Evolutionary conservation across 2,797 vertebrate species (phyloP).

Genomic region (Lates japonicus): DNA sequence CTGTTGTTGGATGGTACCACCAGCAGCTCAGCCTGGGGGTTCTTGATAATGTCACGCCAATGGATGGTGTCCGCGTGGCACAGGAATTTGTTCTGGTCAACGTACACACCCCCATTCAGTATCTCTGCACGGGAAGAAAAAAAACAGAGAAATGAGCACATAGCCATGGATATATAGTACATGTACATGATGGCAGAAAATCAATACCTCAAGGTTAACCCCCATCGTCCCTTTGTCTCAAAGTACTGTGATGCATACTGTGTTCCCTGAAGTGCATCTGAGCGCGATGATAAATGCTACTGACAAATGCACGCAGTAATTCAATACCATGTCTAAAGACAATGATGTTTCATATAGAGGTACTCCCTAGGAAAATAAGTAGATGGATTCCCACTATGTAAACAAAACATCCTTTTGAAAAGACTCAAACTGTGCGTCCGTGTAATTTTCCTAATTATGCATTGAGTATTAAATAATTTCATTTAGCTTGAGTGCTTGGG

Average conservation of each 20-base stretch:
- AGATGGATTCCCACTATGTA: constrained; percentile 37
- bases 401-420: constrained; percentile 22
- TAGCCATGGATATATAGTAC: constrained; percentile 50
- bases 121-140: constrained; percentile 88
- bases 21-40: constrained; percentile 94
- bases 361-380: constrained; percentile 24
- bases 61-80: constrained; percentile 98
- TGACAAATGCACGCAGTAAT: constrained; percentile 75
- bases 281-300: constrained; percentile 78
- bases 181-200: constrained; percentile 71
- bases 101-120: constrained; percentile 95
- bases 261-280: constrained; percentile 66
- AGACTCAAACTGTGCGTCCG: not conserved
- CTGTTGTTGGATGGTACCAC: constrained; percentile 96
- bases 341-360: constrained; percentile 47
- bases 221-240: constrained; percentile 60
- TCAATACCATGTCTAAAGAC: constrained; percentile 66
- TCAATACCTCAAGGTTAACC: constrained; percentile 82
- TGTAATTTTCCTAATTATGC: constrained; percentile 49
- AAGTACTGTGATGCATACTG: constrained; percentile 43
- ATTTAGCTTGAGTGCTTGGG: constrained; percentile 37
- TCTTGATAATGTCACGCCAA: constrained; percentile 97
- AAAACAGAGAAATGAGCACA: constrained; percentile 55
- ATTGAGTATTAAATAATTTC: constrained; percentile 27
- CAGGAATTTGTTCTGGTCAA: constrained; percentile 98